A percentile compares a stretch with the other conserved stretches of the same genome.
Evolutionary conservation across 2,113 vertebrate genomes (phyloP).

Genomic region (Phoenicopterus ruber): DNA sequence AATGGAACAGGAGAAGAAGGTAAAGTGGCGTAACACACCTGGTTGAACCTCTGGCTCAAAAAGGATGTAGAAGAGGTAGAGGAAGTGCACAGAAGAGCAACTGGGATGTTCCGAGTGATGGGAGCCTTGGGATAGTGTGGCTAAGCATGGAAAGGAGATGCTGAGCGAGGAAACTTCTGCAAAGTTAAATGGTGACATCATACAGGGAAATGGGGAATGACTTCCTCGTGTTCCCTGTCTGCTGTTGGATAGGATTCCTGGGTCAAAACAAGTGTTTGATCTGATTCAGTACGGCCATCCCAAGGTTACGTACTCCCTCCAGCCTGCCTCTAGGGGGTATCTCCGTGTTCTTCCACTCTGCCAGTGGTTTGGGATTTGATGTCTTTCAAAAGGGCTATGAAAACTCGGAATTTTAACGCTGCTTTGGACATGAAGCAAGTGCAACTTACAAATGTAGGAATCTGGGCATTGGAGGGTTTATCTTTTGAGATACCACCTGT

Average conservation of each 20-base stretch:
- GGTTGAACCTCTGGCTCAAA: neutral
- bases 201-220: rapidly evolving
- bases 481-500: neutral
- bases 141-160: neutral
- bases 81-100: rapidly evolving
- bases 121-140: neutral
- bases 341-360: neutral
- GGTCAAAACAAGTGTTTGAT: neutral
- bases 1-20: constrained; percentile 89
- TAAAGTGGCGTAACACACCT: neutral
- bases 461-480: neutral
- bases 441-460: neutral
- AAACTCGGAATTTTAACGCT: neutral
- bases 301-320: neutral
- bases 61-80: neutral
- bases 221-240: neutral
- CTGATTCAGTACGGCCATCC: neutral
- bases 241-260: no score
- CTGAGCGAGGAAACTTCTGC: neutral
- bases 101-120: neutral
- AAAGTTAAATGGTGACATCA: neutral
- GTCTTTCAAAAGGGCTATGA: neutral
- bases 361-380: neutral
- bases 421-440: neutral
- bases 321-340: neutral